A percentile compares a stretch with the other conserved stretches of the same genome.
phyloP scores from a whole-genome alignment of 2,113 vertebrate species.

The Collichthys lucidus region DNA sequence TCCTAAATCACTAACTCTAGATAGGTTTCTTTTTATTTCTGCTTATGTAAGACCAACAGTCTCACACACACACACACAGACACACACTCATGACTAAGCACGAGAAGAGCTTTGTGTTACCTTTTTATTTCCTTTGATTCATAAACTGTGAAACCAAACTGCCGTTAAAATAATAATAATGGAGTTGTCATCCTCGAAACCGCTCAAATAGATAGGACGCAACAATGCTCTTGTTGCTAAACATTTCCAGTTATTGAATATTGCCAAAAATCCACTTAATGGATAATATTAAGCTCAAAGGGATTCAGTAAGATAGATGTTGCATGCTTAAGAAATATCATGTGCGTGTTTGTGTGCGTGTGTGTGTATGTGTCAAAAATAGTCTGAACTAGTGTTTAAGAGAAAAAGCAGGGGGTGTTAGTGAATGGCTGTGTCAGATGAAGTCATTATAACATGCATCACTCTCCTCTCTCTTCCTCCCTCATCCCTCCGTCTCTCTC shows the following conservation, averaged over 20 bases:
- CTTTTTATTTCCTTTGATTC: constrained; percentile 7
- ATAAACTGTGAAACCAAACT: constrained; percentile 15
- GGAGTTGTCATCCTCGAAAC: constrained; percentile 11
- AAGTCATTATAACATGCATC: constrained; percentile 57
- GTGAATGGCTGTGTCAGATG: constrained; percentile 49
- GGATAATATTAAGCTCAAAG: constrained; percentile 11
- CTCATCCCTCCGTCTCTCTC: constrained; percentile 36
- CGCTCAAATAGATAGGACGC: background rate
- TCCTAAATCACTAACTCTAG: constrained; percentile 2
- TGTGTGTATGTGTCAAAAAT: constrained; percentile 1
- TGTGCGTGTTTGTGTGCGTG: background rate
- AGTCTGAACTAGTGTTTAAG: constrained; percentile 44
- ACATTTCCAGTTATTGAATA: constrained; percentile 17
- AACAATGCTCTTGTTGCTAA: background rate
- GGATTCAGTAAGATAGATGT: constrained; percentile 25
- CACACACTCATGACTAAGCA: background rate
- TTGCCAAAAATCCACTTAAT: constrained; percentile 54
- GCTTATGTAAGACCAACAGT: background rate
- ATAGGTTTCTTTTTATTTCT: background rate
- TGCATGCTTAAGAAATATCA: background rate
- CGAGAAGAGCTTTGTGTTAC: background rate
- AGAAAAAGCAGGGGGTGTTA: constrained; percentile 22
- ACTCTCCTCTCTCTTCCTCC: constrained; percentile 46
- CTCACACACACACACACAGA: background rate
- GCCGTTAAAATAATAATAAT: background rate